A percentile compares a stretch with the other conserved stretches of the same genome.
These are phyloP conservation scores for Rhinolophus sinicus DNA, from an alignment of 2,113 vertebrate species.

Conservation along the genomic window DNA sequence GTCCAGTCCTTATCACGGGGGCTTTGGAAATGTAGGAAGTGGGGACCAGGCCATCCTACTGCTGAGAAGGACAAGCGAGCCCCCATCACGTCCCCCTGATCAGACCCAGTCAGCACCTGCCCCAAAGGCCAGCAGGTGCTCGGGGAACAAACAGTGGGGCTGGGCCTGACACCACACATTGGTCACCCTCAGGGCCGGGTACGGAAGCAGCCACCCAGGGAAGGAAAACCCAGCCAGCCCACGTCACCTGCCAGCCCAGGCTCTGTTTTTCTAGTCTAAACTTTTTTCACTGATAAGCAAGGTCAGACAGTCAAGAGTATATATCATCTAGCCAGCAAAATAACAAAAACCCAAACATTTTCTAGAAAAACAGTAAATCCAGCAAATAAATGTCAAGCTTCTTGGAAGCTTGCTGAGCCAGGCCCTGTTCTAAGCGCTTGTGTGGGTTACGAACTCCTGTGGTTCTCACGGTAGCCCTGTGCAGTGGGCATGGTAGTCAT, in stretches of 20 bases:
- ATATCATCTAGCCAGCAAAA: not conserved
- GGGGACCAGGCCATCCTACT: not conserved
- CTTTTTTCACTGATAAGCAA: not conserved
- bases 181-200: not conserved
- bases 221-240: not conserved
- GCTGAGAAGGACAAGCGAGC: not conserved
- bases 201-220: not conserved
- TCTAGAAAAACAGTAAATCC: not conserved
- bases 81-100: not conserved
- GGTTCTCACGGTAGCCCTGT: not conserved
- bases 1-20: too few relatives aligned
- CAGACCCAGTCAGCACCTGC: not conserved
- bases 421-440: not conserved
- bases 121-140: not conserved
- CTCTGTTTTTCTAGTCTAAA: not conserved
- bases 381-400: not conserved
- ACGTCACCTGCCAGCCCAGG: not conserved
- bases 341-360: not conserved
- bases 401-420: not conserved
- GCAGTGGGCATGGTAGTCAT: fast-evolving
- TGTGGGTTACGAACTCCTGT: not conserved
- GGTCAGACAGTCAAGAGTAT: not conserved
- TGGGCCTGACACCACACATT: not conserved
- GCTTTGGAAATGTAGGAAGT: not conserved
- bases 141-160: not conserved